Conservation (phyloP, 1,140 invertebrate species). For the Psix sp. region DNA sequence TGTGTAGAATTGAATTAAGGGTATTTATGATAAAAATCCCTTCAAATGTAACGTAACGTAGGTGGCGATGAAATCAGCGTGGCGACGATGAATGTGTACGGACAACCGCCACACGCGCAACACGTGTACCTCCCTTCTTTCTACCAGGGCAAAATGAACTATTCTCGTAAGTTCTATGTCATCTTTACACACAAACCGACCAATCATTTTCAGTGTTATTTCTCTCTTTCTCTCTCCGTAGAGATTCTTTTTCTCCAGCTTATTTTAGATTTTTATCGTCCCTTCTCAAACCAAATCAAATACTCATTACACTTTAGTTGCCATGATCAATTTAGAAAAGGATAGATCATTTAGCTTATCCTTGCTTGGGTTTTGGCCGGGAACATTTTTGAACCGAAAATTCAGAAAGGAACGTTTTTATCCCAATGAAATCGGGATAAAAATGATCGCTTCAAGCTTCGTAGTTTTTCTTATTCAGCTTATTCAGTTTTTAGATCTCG, state of each 20-base stretch:
- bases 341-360: too few relatives aligned
- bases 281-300: too few relatives aligned
- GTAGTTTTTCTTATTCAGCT: too few relatives aligned
- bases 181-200: constrained; percentile 30
- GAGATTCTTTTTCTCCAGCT: too few relatives aligned
- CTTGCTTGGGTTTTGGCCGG: too few relatives aligned
- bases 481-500: too few relatives aligned
- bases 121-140: constrained; percentile 87
- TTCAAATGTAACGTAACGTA: constrained; percentile 74
- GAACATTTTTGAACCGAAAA: too few relatives aligned
- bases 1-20: constrained; percentile 55
- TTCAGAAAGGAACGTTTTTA: too few relatives aligned
- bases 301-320: too few relatives aligned
- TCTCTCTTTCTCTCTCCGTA: neutral
- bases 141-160: constrained; percentile 86
- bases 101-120: constrained; percentile 84
- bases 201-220: constrained; percentile 16
- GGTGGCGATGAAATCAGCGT: constrained; percentile 84
- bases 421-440: too few relatives aligned
- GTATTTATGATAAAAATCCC: constrained; percentile 68
- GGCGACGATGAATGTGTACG: constrained; percentile 81
- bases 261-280: neutral
- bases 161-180: constrained; percentile 84
- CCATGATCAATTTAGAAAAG: too few relatives aligned
- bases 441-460: too few relatives aligned